Percentiles rank a stretch among this genome's conserved stretches.
phyloP scores from a whole-genome alignment of 2,888 invertebrate genomes.

The Tetragonula carbonaria region DNA sequence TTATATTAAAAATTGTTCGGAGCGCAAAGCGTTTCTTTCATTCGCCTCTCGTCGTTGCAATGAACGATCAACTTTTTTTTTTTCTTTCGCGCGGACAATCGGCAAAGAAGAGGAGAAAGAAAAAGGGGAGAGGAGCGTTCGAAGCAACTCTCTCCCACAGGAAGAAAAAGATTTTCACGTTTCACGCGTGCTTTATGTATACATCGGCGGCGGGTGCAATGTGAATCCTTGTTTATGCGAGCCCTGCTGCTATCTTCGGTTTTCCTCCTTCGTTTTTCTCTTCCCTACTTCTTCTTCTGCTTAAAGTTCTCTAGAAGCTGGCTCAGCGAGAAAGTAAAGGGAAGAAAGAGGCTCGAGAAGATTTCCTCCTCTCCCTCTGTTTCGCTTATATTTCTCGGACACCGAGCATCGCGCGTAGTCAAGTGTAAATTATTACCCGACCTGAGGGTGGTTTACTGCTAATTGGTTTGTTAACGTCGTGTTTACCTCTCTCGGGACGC shows the following conservation, averaged over 20 bases:
- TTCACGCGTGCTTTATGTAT: neutral
- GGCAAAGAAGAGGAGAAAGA: too few relatives aligned
- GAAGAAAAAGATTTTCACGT: conserved; percentile 23
- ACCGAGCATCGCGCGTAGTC: conserved; percentile 47
- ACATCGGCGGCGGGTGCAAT: neutral
- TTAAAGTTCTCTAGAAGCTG: neutral
- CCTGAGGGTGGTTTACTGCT: conserved; percentile 78
- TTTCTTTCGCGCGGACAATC: neutral
- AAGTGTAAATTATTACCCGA: conserved; percentile 75
- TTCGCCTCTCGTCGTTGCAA: neutral
- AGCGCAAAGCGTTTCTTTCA: neutral
- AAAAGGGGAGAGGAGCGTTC: too few relatives aligned
- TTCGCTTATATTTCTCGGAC: neutral
- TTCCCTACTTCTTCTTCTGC: neutral
- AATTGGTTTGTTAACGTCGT: conserved; percentile 81
- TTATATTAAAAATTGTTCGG: too few relatives aligned
- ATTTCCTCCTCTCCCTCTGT: neutral
- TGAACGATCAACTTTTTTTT: neutral
- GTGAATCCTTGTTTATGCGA: conserved; percentile 63
- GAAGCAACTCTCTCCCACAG: conserved; percentile 21
- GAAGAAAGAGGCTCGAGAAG: neutral
- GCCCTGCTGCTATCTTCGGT: conserved; percentile 57
- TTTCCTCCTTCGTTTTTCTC: conserved; percentile 5
- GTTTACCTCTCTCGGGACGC: conserved; percentile 69
- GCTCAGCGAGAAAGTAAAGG: conserved; percentile 21